Percentiles rank a stretch among this genome's conserved stretches.
phyloP scores from a whole-genome alignment of 2,797 vertebrate species.

The Xiphorhynchus erythropygius region DNA sequence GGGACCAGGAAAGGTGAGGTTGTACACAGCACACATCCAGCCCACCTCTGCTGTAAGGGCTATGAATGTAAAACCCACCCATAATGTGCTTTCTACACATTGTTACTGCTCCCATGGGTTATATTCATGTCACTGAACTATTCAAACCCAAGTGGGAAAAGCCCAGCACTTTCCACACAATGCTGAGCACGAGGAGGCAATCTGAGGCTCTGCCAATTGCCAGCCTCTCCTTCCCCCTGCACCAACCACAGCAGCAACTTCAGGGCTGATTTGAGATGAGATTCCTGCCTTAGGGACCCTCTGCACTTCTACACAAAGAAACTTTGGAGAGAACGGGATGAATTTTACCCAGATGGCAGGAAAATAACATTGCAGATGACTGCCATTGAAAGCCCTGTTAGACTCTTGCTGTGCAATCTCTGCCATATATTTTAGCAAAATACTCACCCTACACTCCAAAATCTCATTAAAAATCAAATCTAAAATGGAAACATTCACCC shows the following conservation, averaged over 20 bases:
- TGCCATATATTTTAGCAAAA: slow-evolving; percentile 29
- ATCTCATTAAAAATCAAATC: slow-evolving; percentile 39
- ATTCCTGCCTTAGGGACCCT: neutral
- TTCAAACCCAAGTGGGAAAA: neutral
- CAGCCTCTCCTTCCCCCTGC: neutral
- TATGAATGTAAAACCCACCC: accelerated
- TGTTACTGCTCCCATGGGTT: neutral
- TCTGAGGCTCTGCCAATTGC: neutral
- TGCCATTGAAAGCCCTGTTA: slow-evolving; percentile 7
- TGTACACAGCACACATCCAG: accelerated
- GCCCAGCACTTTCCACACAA: accelerated
- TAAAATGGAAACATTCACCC: slow-evolving; percentile 46
- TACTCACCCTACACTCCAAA: slow-evolving; percentile 25
- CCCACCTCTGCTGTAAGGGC: neutral
- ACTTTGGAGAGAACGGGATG: neutral
- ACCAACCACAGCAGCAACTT: neutral
- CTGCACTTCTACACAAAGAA: neutral
- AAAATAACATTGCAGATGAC: slow-evolving; percentile 27
- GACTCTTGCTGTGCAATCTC: slow-evolving; percentile 17
- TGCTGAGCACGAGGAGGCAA: accelerated
- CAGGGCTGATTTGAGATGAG: neutral
- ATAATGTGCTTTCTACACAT: accelerated
- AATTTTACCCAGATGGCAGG: slow-evolving; percentile 32
- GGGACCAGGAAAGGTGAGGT: neutral
- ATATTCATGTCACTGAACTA: neutral